Conservation (phyloP, 2,113 vertebrate species). For the Lota lota region DNA sequence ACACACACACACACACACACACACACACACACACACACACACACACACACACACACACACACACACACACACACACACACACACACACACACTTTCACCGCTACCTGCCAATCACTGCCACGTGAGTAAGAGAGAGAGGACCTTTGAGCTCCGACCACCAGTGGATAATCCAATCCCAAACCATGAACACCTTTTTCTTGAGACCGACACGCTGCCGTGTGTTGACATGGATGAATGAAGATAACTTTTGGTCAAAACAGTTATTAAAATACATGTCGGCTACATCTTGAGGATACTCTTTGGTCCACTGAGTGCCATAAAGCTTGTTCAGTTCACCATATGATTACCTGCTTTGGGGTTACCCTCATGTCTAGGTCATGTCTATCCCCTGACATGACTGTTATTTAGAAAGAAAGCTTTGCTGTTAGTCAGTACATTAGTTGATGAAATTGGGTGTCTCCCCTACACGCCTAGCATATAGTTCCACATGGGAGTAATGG, state of each 20-base stretch:
- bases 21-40: background rate
- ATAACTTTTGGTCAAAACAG: background rate
- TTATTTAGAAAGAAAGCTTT: too few relatives aligned
- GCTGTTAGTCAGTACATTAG: too few relatives aligned
- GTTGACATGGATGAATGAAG: background rate
- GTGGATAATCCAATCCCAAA: slow-evolving; percentile 2
- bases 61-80: slow-evolving; percentile 16
- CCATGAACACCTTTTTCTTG: slow-evolving; percentile 45
- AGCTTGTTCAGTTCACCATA: slow-evolving; percentile 33
- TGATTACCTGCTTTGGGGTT: slow-evolving; percentile 1
- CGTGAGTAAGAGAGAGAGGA: slow-evolving; percentile 38
- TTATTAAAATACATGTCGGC: background rate
- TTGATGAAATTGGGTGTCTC: too few relatives aligned
- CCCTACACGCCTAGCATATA: too few relatives aligned
- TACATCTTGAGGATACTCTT: background rate
- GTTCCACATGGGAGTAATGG: too few relatives aligned
- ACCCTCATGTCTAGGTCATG: too few relatives aligned
- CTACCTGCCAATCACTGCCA: slow-evolving; percentile 62
- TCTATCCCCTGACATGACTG: too few relatives aligned
- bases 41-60: too few relatives aligned
- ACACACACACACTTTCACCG: slow-evolving; percentile 14
- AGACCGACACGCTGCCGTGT: background rate
- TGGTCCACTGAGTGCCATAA: slow-evolving; percentile 3
- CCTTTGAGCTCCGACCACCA: slow-evolving; percentile 25
- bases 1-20: slow-evolving; percentile 18